Percentiles rank a stretch among this genome's conserved stretches.
phyloP scores from a whole-genome alignment of 2,797 vertebrate species.

The Sternotherus odoratus region DNA sequence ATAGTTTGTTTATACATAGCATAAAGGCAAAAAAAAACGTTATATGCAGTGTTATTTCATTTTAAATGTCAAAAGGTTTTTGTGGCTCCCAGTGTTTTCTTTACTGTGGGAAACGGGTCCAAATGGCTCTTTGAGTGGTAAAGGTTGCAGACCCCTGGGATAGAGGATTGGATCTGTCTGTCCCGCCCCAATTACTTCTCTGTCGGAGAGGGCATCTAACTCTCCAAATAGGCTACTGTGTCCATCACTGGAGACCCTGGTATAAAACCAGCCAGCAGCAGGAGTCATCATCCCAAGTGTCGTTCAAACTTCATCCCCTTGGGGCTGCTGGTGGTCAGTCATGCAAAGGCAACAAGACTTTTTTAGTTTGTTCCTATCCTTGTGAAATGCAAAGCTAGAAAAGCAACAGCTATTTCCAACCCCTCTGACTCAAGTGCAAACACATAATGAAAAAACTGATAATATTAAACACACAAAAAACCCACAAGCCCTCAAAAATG shows the following conservation, averaged over 20 bases:
- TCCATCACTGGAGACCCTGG: background rate
- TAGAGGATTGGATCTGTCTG: background rate
- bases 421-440: conserved; percentile 31
- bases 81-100: too few relatives aligned
- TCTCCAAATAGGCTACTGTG: background rate
- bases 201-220: background rate
- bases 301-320: background rate
- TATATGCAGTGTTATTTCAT: too few relatives aligned
- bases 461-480: background rate
- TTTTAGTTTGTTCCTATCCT: background rate
- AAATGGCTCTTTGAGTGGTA: too few relatives aligned
- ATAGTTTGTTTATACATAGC: too few relatives aligned
- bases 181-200: background rate
- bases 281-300: background rate
- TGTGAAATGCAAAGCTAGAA: accelerated
- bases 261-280: conserved; percentile 17
- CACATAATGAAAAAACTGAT: background rate
- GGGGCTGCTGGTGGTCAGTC: conserved; percentile 12
- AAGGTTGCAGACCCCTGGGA: too few relatives aligned
- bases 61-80: too few relatives aligned
- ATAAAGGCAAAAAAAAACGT: too few relatives aligned
- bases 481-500: conserved; percentile 38
- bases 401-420: conserved; percentile 23
- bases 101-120: too few relatives aligned
- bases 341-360: background rate